A percentile compares a stretch with the other conserved stretches of the same genome.
Evolutionary conservation across 2,888 invertebrate species (phyloP).

Genomic region (Idaea straminata): DNA sequence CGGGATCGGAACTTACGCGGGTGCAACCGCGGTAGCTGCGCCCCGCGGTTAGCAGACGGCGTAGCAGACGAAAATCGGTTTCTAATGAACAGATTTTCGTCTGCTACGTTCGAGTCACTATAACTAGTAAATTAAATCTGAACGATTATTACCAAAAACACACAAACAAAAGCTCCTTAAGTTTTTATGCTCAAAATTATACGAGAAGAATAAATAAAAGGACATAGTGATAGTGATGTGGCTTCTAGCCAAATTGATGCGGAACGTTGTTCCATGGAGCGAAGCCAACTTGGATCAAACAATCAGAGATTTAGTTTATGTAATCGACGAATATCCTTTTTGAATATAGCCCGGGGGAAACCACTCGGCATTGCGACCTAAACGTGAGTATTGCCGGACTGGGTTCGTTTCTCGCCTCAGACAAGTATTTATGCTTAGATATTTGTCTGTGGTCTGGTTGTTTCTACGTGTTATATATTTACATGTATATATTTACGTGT

Average conservation of each 20-base stretch:
- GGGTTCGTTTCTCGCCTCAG: too few relatives aligned
- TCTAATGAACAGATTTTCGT: too few relatives aligned
- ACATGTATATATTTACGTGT: too few relatives aligned
- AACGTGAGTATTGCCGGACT: too few relatives aligned
- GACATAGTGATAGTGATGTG: slow-evolving; percentile 2
- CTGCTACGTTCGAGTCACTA: too few relatives aligned
- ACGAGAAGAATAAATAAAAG: slow-evolving; percentile 4
- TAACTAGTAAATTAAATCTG: background rate
- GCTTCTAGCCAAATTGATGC: background rate
- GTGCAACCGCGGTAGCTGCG: too few relatives aligned
- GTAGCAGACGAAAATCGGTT: too few relatives aligned
- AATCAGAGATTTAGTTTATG: background rate
- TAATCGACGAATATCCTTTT: slow-evolving; percentile 4
- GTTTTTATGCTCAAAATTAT: background rate
- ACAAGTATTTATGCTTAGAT: too few relatives aligned
- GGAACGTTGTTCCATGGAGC: background rate
- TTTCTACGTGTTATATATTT: too few relatives aligned
- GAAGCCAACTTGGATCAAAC: slow-evolving; percentile 1
- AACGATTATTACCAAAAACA: background rate
- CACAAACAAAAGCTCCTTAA: background rate
- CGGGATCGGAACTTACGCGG: too few relatives aligned
- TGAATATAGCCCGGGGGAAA: background rate
- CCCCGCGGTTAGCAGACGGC: too few relatives aligned
- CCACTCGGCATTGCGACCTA: background rate
- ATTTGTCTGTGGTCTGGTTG: too few relatives aligned